A percentile compares a stretch with the other conserved stretches of the same genome.
These are phyloP conservation scores for Papilio polytes DNA, from an alignment of 1,140 invertebrate species.

Conservation along the genomic window DNA sequence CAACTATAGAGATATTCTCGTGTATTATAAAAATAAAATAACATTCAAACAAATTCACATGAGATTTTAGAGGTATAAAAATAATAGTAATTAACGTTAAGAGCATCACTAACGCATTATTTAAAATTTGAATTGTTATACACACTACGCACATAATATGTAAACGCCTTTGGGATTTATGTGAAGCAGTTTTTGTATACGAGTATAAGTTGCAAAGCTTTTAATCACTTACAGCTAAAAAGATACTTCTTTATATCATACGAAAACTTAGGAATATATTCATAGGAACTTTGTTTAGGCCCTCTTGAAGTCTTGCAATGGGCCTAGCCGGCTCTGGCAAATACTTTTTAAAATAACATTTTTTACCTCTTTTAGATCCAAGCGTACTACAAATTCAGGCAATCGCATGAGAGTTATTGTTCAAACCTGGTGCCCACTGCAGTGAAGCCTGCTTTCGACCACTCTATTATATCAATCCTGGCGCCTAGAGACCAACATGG, in stretches of 20 bases:
- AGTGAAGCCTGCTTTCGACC: conserved; percentile 88
- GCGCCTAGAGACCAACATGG: conserved; percentile 90
- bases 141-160: too few species aligned
- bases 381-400: conserved; percentile 90
- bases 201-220: neutral
- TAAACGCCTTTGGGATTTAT: too few species aligned
- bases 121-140: neutral
- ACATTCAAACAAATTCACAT: neutral
- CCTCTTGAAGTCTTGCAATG: too few species aligned
- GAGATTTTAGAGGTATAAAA: neutral
- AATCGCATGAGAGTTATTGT: conserved; percentile 88
- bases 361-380: conserved; percentile 84
- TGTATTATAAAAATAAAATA: neutral
- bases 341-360: neutral
- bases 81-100: neutral
- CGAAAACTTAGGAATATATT: too few species aligned
- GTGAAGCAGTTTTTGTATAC: neutral
- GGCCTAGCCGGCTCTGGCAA: neutral
- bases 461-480: conserved; percentile 90
- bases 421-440: conserved; percentile 86
- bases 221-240: too few species aligned
- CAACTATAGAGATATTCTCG: neutral
- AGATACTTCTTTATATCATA: neutral
- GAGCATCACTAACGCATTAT: neutral
- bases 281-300: neutral